These are phyloP conservation scores for Bagarius yarrelli DNA, from an alignment of 2,113 vertebrate species.

Conservation along the genomic window DNA sequence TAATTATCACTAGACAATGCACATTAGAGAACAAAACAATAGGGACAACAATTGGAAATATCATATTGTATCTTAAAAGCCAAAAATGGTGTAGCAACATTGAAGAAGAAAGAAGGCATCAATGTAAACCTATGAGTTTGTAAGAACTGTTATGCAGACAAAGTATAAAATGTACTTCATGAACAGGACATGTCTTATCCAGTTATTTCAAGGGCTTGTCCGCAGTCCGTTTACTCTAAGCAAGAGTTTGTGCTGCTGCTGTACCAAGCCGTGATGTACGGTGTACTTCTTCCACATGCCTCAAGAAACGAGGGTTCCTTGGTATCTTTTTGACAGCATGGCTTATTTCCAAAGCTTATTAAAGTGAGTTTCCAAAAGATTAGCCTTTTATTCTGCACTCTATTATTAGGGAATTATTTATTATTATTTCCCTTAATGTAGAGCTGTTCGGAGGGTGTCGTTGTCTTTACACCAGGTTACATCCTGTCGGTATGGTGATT, in stretches of 20 bases:
- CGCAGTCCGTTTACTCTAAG: background rate
- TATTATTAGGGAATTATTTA: background rate
- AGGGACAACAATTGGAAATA: background rate
- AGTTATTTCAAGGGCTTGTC: background rate
- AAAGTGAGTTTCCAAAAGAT: background rate
- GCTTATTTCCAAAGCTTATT: background rate
- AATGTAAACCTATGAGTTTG: background rate
- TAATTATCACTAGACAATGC: background rate
- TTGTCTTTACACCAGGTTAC: constrained; percentile 1
- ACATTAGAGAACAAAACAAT: background rate
- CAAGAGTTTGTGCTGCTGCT: background rate
- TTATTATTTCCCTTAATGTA: constrained; percentile 2
- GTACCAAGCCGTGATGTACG: background rate
- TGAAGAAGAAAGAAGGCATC: background rate
- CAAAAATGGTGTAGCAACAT: background rate
- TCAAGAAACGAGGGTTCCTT: background rate
- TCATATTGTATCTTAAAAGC: background rate
- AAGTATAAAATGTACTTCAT: background rate
- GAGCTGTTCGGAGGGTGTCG: background rate
- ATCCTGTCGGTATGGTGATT: constrained; percentile 13
- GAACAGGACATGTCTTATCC: background rate
- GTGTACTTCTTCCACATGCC: background rate
- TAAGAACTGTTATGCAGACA: background rate
- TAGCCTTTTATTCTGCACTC: no score
- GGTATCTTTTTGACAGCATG: background rate